Conservation (phyloP, 2,113 vertebrate species). For the Trinectes maculatus region DNA sequence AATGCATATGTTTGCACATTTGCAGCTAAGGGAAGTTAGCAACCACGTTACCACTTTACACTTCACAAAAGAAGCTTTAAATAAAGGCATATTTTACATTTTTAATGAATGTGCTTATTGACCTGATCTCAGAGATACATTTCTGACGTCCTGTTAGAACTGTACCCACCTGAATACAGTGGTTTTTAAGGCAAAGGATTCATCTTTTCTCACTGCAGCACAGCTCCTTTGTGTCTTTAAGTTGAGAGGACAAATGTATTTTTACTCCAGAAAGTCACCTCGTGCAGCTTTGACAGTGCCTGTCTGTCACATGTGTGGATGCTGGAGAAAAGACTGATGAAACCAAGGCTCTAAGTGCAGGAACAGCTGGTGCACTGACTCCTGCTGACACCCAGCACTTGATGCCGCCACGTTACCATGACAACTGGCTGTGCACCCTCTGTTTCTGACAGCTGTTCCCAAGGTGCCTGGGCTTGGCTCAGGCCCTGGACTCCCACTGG, state of each 20-base stretch:
- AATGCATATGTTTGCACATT: not conserved
- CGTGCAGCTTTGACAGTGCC: not conserved
- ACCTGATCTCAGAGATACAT: not conserved
- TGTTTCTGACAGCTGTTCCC: conserved; percentile 78
- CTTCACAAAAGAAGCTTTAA: not conserved
- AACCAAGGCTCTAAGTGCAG: conserved; percentile 46
- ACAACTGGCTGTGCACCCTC: conserved; percentile 68
- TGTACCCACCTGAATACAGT: too few species aligned
- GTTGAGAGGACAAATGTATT: conserved; percentile 4
- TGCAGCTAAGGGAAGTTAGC: not conserved
- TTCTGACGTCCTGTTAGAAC: not conserved
- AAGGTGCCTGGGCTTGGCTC: conserved; percentile 59
- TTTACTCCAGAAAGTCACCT: conserved; percentile 8
- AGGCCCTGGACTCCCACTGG: conserved; percentile 45
- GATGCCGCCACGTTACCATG: conserved; percentile 71
- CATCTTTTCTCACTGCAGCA: not conserved
- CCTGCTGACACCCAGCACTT: conserved; percentile 57
- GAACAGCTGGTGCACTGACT: conserved; percentile 67
- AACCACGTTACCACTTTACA: not conserved
- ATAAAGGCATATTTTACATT: not conserved
- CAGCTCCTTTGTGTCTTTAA: conserved; percentile 4
- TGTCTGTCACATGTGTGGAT: conserved; percentile 38
- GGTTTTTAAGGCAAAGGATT: not conserved
- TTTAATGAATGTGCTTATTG: not conserved
- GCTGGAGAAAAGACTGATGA: conserved; percentile 31